These are phyloP conservation scores for Dexiosoma caninum DNA, from an alignment of 2,888 invertebrate species.

Conservation along the genomic window DNA sequence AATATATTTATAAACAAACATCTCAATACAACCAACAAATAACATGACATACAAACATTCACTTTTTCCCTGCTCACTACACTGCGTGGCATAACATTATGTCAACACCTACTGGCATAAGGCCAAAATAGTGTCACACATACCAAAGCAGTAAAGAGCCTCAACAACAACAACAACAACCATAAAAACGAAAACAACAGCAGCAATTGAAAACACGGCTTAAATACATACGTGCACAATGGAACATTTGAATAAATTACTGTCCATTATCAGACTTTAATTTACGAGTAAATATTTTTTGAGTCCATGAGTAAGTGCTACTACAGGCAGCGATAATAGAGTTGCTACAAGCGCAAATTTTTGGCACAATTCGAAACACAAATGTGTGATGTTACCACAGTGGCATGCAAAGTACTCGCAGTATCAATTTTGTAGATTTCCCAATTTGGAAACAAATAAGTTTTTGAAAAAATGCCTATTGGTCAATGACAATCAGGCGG, in stretches of 20 bases:
- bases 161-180: constrained; percentile 14
- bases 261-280: background rate
- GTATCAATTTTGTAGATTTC: too few relatives aligned
- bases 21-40: constrained; percentile 31
- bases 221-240: constrained; percentile 43
- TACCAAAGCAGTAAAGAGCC: too few relatives aligned
- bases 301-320: background rate
- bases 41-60: background rate
- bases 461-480: too few relatives aligned
- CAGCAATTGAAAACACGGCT: constrained; percentile 20
- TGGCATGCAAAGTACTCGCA: too few relatives aligned
- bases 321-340: too few relatives aligned
- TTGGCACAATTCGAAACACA: too few relatives aligned
- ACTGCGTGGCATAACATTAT: constrained; percentile 37
- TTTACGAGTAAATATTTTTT: too few relatives aligned
- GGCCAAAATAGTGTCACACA: constrained; percentile 63
- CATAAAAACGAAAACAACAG: background rate
- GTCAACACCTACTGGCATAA: constrained; percentile 63
- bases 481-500: too few relatives aligned
- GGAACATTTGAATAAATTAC: constrained; percentile 14
- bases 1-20: constrained; percentile 50
- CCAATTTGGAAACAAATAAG: too few relatives aligned
- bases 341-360: too few relatives aligned
- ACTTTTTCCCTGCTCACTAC: background rate
- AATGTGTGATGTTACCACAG: too few relatives aligned